Base-by-base conservation (phyloP, 2,888 invertebrate species). In the Watsonalla cultraria region DNA sequence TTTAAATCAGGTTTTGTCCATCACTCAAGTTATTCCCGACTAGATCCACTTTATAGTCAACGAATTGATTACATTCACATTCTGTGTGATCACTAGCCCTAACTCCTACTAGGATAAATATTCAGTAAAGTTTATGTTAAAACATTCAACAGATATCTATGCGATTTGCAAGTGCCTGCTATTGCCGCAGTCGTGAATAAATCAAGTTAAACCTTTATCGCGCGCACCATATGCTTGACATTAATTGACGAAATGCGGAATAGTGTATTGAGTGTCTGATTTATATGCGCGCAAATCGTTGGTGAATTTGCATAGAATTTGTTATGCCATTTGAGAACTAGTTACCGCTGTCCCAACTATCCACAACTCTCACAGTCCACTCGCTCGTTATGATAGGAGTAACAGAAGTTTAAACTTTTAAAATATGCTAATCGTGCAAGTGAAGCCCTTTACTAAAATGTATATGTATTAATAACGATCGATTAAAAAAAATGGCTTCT, bases 241-340 rank as follows among this genome's bases (percentile, higher is more conserved):
- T 80, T 85, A 85, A 84, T 85, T 85, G 83, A 83, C 76, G 78
- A 84, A 82, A 81, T 74, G 69, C 73, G 64, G 73, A 73, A 69
- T 74, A 68, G 65, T 61, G 68, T 75, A 70, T 70, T 68, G 57
- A 64, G 62, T 59, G 62, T 59, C 68, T 76, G 77, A 86, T 81
- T 81, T 84, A 84, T 82, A 76, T 75, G 70, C 67, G 70, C 74
- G 72, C 78, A 78, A 81, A 82, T 82, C 80, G 76, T 76, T 76
- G 76, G 78, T 78, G 78, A 77, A 86, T 86, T 87, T 84, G 82
- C 84, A 86, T 86, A 77, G 76, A 75, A 84, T 83, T 80, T 83
- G 79, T 83, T 82, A 80, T 76, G 80, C 78, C 78, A 78, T 79
- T 80, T 73, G 71, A 65, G 64, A 66, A 76, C 80, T 86, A 80